Conservation (phyloP, 2,797 vertebrate genomes). For the Ispidina lecontei region DNA sequence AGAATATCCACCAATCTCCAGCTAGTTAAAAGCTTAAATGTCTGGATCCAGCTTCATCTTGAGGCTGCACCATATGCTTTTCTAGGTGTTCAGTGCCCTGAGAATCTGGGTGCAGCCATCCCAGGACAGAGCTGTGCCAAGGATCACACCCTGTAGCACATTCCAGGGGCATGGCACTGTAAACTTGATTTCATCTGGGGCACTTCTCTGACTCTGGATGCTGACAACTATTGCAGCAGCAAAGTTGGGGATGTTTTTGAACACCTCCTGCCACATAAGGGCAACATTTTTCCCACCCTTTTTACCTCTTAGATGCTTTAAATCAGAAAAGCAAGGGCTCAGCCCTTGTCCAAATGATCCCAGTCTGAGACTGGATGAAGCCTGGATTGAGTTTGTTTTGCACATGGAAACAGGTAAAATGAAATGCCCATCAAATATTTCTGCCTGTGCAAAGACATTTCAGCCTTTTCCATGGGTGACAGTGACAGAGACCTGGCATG, state of each 20-base stretch:
- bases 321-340: not conserved
- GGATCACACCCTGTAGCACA: fast-evolving
- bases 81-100: not conserved
- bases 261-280: fast-evolving
- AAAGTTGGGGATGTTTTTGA: not conserved
- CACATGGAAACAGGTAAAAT: not conserved
- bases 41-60: not conserved
- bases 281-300: not conserved
- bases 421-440: not conserved
- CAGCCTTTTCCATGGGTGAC: not conserved
- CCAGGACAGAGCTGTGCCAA: not conserved
- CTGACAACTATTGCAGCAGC: not conserved
- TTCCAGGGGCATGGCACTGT: not conserved
- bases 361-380: not conserved
- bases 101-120: not conserved
- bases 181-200: not conserved
- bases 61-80: not conserved
- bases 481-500: not conserved
- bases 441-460: not conserved
- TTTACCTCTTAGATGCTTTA: not conserved
- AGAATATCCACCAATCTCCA: not conserved
- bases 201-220: not conserved
- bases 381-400: not conserved
- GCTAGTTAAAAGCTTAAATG: not conserved
- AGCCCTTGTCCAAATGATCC: not conserved